phyloP scores from a whole-genome alignment of 2,113 vertebrate species.

The Microcebus jonahi region DNA sequence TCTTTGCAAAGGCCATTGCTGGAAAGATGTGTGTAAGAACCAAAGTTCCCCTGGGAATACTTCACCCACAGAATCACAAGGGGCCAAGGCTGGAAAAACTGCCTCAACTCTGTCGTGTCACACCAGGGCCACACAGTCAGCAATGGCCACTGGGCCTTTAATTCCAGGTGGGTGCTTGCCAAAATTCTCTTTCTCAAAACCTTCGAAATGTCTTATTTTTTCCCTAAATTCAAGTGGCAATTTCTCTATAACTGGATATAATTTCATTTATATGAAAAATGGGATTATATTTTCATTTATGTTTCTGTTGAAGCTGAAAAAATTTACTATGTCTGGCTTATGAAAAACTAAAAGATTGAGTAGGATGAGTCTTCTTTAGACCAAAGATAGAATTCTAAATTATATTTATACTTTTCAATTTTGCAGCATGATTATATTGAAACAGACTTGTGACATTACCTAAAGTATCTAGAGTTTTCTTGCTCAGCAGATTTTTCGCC shows the following conservation, averaged over 20 bases:
- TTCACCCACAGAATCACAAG: not conserved
- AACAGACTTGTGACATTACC: constrained; percentile 38
- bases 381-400: constrained; percentile 70
- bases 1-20: not conserved
- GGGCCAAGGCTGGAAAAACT: not conserved
- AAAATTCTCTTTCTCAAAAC: constrained; percentile 33
- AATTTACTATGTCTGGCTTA: constrained; percentile 56
- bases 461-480: constrained; percentile 40
- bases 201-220: constrained; percentile 67
- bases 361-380: constrained; percentile 62
- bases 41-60: not conserved
- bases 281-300: constrained; percentile 76
- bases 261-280: constrained; percentile 83
- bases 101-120: not conserved
- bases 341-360: constrained; percentile 70
- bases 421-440: constrained; percentile 56
- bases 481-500: constrained; percentile 28
- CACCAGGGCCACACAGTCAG: accelerated
- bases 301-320: constrained; percentile 53
- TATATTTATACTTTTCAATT: constrained; percentile 74
- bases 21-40: not conserved
- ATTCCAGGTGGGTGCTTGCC: not conserved
- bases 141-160: not conserved
- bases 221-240: constrained; percentile 66
- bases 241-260: constrained; percentile 73